Conservation (phyloP, 2,888 invertebrate species). For the Erebia palarica region DNA sequence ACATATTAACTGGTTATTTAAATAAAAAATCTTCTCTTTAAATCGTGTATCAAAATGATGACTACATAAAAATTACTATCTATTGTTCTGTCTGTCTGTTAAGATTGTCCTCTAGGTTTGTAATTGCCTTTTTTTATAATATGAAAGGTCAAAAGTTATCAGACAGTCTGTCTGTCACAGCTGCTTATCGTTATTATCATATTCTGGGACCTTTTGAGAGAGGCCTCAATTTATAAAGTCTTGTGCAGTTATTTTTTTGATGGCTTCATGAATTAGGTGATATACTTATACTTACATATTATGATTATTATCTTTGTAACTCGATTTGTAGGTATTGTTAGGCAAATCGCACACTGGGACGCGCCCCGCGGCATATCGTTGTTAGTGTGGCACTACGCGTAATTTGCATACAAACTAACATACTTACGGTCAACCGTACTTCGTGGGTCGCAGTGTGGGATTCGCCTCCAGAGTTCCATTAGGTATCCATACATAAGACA, state of each 20-base stretch:
- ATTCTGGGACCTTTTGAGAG: not conserved
- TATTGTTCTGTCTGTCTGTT: slow-evolving; percentile 12
- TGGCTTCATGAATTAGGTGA: not conserved
- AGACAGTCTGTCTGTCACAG: slow-evolving; percentile 13
- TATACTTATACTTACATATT: not conserved
- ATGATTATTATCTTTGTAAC: no score
- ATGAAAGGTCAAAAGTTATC: slow-evolving; percentile 18
- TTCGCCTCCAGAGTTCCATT: no score
- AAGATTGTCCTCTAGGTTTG: slow-evolving; percentile 2
- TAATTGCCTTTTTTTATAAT: slow-evolving; percentile 2
- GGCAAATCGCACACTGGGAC: no score
- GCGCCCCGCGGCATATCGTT: no score
- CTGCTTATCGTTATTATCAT: slow-evolving; percentile 10
- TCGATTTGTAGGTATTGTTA: no score
- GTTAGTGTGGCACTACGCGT: no score
- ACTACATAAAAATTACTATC: not conserved
- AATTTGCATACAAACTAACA: no score
- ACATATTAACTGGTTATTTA: no score
- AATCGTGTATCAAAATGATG: not conserved
- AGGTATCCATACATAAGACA: no score
- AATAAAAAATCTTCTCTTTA: no score
- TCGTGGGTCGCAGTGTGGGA: no score
- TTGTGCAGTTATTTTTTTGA: not conserved
- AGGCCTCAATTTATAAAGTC: not conserved
- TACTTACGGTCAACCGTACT: no score